Evolutionary conservation across 2,113 vertebrate species (phyloP).

Genomic region (Semicossyphus pulcher): DNA sequence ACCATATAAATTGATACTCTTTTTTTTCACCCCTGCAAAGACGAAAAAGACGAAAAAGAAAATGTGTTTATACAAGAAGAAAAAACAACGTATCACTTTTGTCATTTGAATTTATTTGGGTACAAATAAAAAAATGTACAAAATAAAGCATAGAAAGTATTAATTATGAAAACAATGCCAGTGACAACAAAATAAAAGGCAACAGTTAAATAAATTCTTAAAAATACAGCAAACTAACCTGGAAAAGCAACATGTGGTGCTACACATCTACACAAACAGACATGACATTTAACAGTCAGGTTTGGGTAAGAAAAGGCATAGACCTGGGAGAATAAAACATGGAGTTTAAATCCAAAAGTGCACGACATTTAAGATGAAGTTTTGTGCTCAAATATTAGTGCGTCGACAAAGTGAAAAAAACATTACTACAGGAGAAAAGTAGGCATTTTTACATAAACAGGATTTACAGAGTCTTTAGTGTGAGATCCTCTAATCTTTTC

Average conservation of each 20-base stretch:
- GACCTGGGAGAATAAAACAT: conserved; percentile 14
- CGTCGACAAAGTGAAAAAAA: conserved; percentile 39
- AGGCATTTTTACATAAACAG: conserved; percentile 5
- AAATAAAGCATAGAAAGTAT: conserved; percentile 84
- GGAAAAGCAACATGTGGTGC: conserved; percentile 39
- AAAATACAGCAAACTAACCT: conserved; percentile 56
- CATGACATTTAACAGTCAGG: conserved; percentile 20
- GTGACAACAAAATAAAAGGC: conserved; percentile 75
- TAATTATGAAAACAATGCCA: conserved; percentile 74
- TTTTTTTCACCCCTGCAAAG: too few relatives aligned
- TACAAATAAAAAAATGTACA: conserved; percentile 83
- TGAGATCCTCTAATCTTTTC: too few relatives aligned
- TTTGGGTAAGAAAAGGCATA: conserved; percentile 56
- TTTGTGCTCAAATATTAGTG: conserved; percentile 8
- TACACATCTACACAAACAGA: conserved; percentile 35
- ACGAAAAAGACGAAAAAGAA: too few relatives aligned
- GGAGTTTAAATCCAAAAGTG: conserved; percentile 27
- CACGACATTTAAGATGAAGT: conserved; percentile 31
- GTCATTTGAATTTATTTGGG: conserved; percentile 72
- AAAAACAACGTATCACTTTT: background rate
- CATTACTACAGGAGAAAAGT: too few relatives aligned
- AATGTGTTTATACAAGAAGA: background rate
- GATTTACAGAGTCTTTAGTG: background rate
- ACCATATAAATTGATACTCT: too few relatives aligned
- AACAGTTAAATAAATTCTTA: conserved; percentile 68